Percentiles rank a stretch among this genome's conserved stretches.
These are phyloP conservation scores for Noctua janthe DNA, from an alignment of 2,888 invertebrate species.

Conservation along the genomic window DNA sequence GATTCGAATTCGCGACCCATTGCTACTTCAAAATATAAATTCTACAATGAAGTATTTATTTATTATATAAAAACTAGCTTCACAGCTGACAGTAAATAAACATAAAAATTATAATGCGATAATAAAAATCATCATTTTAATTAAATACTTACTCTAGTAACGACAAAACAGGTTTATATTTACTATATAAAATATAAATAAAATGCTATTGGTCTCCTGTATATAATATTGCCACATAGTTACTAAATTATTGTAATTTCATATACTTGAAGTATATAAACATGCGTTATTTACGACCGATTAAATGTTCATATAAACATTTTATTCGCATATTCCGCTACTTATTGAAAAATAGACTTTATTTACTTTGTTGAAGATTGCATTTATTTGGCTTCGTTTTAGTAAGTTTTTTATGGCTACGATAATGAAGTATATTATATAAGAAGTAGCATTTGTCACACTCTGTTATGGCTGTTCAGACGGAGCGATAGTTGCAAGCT, in stretches of 20 bases:
- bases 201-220: background rate
- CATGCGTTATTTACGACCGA: slow-evolving; percentile 61
- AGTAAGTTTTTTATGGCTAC: slow-evolving; percentile 51
- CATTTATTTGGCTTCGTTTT: slow-evolving; percentile 54
- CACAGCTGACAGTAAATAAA: background rate
- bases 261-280: slow-evolving; percentile 32
- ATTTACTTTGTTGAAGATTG: slow-evolving; percentile 36
- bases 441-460: slow-evolving; percentile 54
- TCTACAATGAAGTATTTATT: background rate
- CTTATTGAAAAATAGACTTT: slow-evolving; percentile 75
- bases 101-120: background rate
- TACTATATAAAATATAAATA: background rate
- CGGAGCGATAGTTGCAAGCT: slow-evolving; percentile 3
- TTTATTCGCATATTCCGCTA: slow-evolving; percentile 63
- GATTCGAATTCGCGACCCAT: background rate
- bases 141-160: background rate
- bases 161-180: background rate
- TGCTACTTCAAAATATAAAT: background rate
- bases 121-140: too few species aligned
- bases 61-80: background rate
- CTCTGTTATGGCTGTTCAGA: slow-evolving; percentile 46
- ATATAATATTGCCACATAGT: slow-evolving; percentile 18
- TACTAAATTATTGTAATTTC: slow-evolving; percentile 22
- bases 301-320: slow-evolving; percentile 45
- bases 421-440: slow-evolving; percentile 57